Conservation (phyloP, 2,113 vertebrate genomes). For the Galbula dea region DNA sequence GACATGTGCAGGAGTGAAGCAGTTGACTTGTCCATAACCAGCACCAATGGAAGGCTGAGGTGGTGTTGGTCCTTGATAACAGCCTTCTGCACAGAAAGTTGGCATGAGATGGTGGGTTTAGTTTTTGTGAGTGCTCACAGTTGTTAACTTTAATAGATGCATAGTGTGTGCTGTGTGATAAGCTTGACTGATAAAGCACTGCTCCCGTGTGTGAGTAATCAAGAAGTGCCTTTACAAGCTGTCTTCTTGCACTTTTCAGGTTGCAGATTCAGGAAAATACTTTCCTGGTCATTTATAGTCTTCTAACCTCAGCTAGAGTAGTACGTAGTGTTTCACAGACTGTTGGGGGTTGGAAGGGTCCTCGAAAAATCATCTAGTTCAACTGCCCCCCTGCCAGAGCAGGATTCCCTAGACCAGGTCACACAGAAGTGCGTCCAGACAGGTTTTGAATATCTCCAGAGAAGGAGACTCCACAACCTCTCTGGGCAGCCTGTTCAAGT, state of each 20-base stretch:
- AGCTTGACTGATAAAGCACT: neutral
- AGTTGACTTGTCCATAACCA: neutral
- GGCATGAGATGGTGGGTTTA: rapidly evolving
- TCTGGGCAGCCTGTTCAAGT: no score
- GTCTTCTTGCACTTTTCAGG: neutral
- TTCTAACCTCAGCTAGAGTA: neutral
- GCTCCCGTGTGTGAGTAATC: neutral
- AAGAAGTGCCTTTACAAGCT: neutral
- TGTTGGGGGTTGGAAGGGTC: no score
- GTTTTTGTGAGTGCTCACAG: neutral
- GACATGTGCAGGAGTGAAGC: neutral
- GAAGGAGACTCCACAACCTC: no score
- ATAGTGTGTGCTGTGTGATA: neutral
- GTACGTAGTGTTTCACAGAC: no score
- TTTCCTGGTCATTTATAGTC: neutral
- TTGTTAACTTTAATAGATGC: neutral
- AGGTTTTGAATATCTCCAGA: no score
- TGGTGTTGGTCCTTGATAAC: neutral
- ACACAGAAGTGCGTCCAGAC: no score
- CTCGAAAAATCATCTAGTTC: no score
- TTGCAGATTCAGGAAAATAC: neutral
- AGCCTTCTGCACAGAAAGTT: neutral
- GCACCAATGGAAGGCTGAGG: neutral
- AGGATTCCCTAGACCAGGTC: no score
- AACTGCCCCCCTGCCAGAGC: no score